These are phyloP conservation scores for Coelopa frigida DNA, from an alignment of 1,140 invertebrate species.

Conservation along the genomic window DNA sequence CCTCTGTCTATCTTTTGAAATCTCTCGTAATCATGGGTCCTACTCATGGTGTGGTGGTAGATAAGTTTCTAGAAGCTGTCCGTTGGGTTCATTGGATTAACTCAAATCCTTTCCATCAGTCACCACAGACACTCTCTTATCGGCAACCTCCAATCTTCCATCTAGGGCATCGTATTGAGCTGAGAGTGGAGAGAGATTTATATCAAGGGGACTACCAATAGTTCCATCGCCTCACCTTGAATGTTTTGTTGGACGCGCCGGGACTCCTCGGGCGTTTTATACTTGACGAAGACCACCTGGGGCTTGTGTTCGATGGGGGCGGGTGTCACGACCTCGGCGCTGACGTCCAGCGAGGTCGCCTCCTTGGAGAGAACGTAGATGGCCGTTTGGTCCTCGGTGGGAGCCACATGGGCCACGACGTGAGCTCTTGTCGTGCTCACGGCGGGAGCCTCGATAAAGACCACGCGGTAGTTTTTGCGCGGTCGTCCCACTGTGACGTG, in stretches of 20 bases:
- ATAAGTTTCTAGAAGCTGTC: too few relatives aligned
- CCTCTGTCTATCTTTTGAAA: too few relatives aligned
- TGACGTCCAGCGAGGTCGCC: slow-evolving; percentile 32
- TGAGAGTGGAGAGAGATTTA: slow-evolving; percentile 1
- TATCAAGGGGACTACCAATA: not conserved
- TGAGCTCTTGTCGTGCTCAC: slow-evolving; percentile 57
- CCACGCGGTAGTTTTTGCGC: slow-evolving; percentile 78
- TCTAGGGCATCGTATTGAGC: slow-evolving; percentile 39
- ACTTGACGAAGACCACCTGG: slow-evolving; percentile 68
- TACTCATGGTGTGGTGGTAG: too few relatives aligned
- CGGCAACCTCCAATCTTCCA: too few relatives aligned
- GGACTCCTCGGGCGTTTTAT: slow-evolving; percentile 59
- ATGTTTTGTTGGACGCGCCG: slow-evolving; percentile 39
- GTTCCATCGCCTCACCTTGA: slow-evolving; percentile 24
- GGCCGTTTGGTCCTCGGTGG: slow-evolving; percentile 74
- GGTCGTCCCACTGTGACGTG: slow-evolving; percentile 46
- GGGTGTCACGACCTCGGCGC: slow-evolving; percentile 36
- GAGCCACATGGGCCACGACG: slow-evolving; percentile 57
- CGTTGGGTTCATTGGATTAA: too few relatives aligned
- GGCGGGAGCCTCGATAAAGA: slow-evolving; percentile 77
- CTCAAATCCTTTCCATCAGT: too few relatives aligned
- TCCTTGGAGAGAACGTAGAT: slow-evolving; percentile 78
- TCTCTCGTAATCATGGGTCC: too few relatives aligned
- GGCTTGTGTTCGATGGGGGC: slow-evolving; percentile 54
- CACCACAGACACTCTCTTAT: too few relatives aligned